phyloP scores from a whole-genome alignment of 1,140 invertebrate species.

The Kradibia gibbosae region DNA sequence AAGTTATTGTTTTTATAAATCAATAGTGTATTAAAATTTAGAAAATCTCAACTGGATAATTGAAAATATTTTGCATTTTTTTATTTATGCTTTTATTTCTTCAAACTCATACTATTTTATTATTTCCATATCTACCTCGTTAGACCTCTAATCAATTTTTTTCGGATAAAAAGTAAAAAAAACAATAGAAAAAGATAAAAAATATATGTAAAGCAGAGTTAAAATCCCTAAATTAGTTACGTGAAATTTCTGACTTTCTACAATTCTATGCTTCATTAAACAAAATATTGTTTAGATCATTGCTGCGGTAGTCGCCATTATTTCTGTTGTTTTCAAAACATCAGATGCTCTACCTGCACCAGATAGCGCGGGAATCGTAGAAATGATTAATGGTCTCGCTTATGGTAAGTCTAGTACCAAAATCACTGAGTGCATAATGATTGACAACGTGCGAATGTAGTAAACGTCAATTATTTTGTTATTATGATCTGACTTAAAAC shows the following conservation, averaged over 20 bases:
- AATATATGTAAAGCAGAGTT: not conserved
- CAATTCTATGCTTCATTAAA: constrained; percentile 6
- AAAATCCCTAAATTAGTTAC: constrained; percentile 14
- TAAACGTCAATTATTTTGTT: too few relatives aligned
- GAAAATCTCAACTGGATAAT: too few relatives aligned
- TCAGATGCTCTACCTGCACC: constrained; percentile 48
- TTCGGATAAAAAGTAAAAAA: not conserved
- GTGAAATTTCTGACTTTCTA: constrained; percentile 39
- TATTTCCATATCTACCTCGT: not conserved
- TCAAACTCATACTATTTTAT: too few relatives aligned
- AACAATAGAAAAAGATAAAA: not conserved
- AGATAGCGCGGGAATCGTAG: constrained; percentile 64
- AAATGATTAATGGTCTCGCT: constrained; percentile 63
- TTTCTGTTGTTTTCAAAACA: not conserved
- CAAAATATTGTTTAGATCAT: constrained; percentile 32
- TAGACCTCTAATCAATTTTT: not conserved
- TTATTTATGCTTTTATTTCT: too few relatives aligned
- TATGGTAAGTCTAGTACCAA: constrained; percentile 60
- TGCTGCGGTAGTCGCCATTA: not conserved
- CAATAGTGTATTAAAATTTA: not conserved
- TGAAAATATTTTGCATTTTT: too few relatives aligned
- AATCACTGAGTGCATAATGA: not conserved
- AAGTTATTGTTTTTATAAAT: not conserved
- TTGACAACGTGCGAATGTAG: too few relatives aligned
- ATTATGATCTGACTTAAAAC: too few relatives aligned